A percentile compares a stretch with the other conserved stretches of the same genome.
Conservation (phyloP, 2,888 invertebrate species). For the Diarsia dahlii region DNA sequence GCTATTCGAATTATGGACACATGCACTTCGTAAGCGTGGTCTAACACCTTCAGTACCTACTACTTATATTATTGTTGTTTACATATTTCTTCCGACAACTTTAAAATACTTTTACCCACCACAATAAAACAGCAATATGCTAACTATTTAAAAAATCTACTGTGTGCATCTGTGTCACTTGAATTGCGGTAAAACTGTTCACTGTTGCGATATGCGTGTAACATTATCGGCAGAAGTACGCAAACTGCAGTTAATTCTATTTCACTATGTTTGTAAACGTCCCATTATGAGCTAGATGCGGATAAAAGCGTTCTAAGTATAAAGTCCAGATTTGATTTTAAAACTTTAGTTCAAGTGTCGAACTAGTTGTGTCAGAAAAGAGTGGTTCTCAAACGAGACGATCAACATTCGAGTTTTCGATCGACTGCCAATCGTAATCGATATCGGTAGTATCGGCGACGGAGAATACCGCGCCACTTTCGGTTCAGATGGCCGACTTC, state of each 20-base stretch:
- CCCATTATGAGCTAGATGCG: slow-evolving; percentile 39
- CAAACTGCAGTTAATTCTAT: slow-evolving; percentile 34
- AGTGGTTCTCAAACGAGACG: slow-evolving; percentile 83
- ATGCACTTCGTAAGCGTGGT: slow-evolving; percentile 60
- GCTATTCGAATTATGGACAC: slow-evolving; percentile 57
- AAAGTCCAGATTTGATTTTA: slow-evolving; percentile 62
- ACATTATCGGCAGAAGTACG: slow-evolving; percentile 43
- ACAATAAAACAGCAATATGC: not conserved
- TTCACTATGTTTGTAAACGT: slow-evolving; percentile 46
- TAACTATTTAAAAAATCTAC: slow-evolving; percentile 7
- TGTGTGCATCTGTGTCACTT: not conserved
- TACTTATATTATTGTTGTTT: slow-evolving; percentile 34
- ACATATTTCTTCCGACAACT: slow-evolving; percentile 29
- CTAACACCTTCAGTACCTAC: slow-evolving; percentile 49
- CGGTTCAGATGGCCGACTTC: slow-evolving; percentile 89
- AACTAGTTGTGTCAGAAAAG: slow-evolving; percentile 47
- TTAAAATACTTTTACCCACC: not conserved
- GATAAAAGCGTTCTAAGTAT: slow-evolving; percentile 48
- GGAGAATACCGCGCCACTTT: slow-evolving; percentile 89
- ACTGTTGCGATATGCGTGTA: not conserved
- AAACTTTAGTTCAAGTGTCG: slow-evolving; percentile 51
- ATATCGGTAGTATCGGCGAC: slow-evolving; percentile 88
- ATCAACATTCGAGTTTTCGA: slow-evolving; percentile 82
- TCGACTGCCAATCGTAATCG: slow-evolving; percentile 86
- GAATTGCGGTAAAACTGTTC: slow-evolving; percentile 7